Base-by-base conservation (phyloP, 2,888 invertebrate genomes). In the Drosophila crucigera region DNA sequence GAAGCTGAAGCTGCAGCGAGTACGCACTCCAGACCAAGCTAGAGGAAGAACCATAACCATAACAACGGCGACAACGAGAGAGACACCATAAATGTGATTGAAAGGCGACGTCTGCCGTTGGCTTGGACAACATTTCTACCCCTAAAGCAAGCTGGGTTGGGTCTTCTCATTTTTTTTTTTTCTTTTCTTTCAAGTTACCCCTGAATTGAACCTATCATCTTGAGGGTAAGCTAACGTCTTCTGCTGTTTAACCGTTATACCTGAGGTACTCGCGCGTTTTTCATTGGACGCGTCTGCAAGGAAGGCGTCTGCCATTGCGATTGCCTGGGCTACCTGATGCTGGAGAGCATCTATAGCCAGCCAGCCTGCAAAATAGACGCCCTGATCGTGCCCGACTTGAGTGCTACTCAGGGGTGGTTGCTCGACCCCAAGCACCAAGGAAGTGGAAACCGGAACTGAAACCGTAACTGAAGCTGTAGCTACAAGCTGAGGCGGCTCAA, bases 371-470 rank as follows among this genome's bases (percentile, higher is more conserved):
- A 60, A 76, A 69, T 11, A 65, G 76, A 68, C 68, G 76, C 71
- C 78, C 66, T 68, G 78, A 39, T 39, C n/a, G 49, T 37, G 47
- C 53, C 28, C 30, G 33, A 10, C n/a, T 59, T 50, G 37, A 43
- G 11, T 31, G 30, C 30, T 52, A 35, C 55, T 71, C 64, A 43
- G 73, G 73, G 78, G 81, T 78, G 75, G 63, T 58, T 73, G 39
- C 35, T 47, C 16, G 22, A 31, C 16, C 33, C 39, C 14, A 5
- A 66, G 82, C 87, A 84, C 83, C 88, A 77, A 80, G 84, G 81
- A 84, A 68, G 55, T 74, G 61, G 52, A 77, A 76, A 84, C 83
- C 76, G 83, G 85, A 84, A 81, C 68, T 43, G 22, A 55, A n/a
- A 41, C 61, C 35, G 22, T 49, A 25, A 22, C 53, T 63, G 37